Percentiles rank a stretch among this genome's conserved stretches.
These are phyloP conservation scores for Lingula anatina DNA, from an alignment of 2,888 invertebrate species.

Conservation along the genomic window DNA sequence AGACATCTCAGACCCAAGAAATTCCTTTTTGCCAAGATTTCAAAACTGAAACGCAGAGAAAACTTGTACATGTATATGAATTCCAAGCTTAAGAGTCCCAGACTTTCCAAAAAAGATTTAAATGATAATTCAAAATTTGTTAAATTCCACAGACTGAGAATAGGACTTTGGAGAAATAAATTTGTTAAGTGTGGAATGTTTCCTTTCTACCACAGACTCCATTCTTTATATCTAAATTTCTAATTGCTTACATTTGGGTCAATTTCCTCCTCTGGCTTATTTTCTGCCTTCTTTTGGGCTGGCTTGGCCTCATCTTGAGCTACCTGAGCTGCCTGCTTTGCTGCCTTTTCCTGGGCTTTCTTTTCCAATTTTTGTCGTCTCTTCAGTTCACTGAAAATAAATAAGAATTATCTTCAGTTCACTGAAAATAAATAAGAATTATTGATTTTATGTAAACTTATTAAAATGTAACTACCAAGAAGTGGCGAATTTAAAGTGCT, in stretches of 20 bases:
- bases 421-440: slow-evolving; percentile 57
- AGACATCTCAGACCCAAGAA: no score
- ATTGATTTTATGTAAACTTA: slow-evolving; percentile 23
- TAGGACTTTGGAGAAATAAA: no score
- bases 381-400: slow-evolving; percentile 77
- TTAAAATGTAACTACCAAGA: not conserved
- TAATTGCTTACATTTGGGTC: slow-evolving; percentile 82
- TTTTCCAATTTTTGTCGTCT: slow-evolving; percentile 85
- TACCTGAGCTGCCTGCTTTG: slow-evolving; percentile 57
- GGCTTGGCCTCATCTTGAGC: slow-evolving; percentile 49
- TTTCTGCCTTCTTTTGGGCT: not conserved
- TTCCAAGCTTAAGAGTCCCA: no score
- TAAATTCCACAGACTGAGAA: no score
- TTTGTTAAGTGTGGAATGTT: no score
- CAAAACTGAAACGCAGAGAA: no score
- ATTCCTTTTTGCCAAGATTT: no score
- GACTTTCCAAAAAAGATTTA: no score
- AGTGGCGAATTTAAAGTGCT: not conserved
- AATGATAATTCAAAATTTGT: no score
- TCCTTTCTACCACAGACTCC: no score
- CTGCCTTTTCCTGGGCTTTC: slow-evolving; percentile 85
- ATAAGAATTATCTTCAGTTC: slow-evolving; percentile 68
- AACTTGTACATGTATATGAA: no score
- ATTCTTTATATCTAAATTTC: no score
- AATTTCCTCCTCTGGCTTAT: slow-evolving; percentile 69